A percentile compares a stretch with the other conserved stretches of the same genome.
These are phyloP conservation scores for Lophius americanus DNA, from an alignment of 2,797 vertebrate species.

Conservation along the genomic window DNA sequence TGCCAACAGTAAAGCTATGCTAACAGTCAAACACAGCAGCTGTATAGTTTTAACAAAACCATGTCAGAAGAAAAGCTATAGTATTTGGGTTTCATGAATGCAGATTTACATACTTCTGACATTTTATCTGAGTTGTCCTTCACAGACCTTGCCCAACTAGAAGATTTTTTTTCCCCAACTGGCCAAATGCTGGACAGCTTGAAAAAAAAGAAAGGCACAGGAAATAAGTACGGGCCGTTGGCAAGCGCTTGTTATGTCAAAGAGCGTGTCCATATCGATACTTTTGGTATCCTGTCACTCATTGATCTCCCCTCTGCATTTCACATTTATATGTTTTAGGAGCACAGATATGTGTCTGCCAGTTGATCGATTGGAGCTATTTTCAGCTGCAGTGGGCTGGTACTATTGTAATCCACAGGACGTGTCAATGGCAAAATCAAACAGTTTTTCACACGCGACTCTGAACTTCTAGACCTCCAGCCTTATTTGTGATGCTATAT, in stretches of 20 bases:
- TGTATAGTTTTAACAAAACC: constrained; percentile 5
- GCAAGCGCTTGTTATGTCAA: constrained; percentile 73
- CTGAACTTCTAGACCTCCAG: constrained; percentile 42
- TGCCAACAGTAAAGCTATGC: constrained; percentile 9
- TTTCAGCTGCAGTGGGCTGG: constrained; percentile 63
- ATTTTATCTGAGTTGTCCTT: constrained; percentile 62
- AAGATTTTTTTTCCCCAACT: constrained; percentile 68
- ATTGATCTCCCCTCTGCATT: constrained; percentile 72
- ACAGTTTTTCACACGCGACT: constrained; percentile 66
- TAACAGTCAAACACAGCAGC: constrained; percentile 23
- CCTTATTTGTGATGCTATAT: neutral
- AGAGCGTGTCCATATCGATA: constrained; percentile 76
- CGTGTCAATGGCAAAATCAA: constrained; percentile 71
- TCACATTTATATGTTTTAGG: constrained; percentile 80
- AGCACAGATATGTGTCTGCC: constrained; percentile 80
- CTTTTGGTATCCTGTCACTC: constrained; percentile 76
- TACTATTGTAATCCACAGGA: constrained; percentile 68
- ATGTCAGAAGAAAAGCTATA: constrained; percentile 7
- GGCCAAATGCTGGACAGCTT: constrained; percentile 39
- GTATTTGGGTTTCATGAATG: constrained; percentile 10
- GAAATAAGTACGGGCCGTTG: constrained; percentile 68
- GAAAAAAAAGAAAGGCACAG: constrained; percentile 69
- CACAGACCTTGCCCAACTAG: constrained; percentile 68
- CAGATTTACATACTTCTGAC: constrained; percentile 28
- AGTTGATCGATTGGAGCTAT: constrained; percentile 80